phyloP scores from a whole-genome alignment of 2,113 vertebrate genomes.

The Dicerorhinus sumatrensis region DNA sequence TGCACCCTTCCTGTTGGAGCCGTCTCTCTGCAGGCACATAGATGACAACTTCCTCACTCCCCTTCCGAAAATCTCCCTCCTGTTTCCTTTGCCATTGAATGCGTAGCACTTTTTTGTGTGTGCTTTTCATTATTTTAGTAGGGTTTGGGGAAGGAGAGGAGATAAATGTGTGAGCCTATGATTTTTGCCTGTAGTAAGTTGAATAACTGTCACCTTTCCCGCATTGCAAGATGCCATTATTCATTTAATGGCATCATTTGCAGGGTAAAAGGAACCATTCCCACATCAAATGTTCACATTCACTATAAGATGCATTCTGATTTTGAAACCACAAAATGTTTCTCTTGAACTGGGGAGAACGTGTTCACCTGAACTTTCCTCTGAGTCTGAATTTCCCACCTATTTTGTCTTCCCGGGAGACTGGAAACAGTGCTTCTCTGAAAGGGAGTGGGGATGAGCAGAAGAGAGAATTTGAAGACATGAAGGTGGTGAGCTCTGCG shows the following conservation, averaged over 20 bases:
- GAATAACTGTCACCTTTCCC: not conserved
- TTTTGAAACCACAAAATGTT: not conserved
- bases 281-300: not conserved
- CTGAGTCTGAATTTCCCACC: not conserved
- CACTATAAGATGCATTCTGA: not conserved
- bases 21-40: not conserved
- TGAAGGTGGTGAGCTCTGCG: not conserved
- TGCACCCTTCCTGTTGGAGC: not conserved
- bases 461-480: not conserved
- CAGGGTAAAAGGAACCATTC: not conserved
- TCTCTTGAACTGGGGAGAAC: not conserved
- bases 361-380: not conserved
- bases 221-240: not conserved
- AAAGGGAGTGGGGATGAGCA: not conserved
- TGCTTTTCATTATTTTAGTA: not conserved
- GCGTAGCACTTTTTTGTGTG: no score
- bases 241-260: not conserved
- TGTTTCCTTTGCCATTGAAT: not conserved
- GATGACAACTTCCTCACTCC: not conserved
- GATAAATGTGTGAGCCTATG: not conserved
- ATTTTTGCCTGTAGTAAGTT: not conserved
- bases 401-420: not conserved
- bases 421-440: not conserved
- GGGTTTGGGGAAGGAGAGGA: not conserved
- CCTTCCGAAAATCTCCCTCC: not conserved